Evolutionary conservation across 2,113 vertebrate genomes (phyloP), one percentile per base, ranked within the genome.

Genomic region (Mesoclemmys tuberculata): DNA sequence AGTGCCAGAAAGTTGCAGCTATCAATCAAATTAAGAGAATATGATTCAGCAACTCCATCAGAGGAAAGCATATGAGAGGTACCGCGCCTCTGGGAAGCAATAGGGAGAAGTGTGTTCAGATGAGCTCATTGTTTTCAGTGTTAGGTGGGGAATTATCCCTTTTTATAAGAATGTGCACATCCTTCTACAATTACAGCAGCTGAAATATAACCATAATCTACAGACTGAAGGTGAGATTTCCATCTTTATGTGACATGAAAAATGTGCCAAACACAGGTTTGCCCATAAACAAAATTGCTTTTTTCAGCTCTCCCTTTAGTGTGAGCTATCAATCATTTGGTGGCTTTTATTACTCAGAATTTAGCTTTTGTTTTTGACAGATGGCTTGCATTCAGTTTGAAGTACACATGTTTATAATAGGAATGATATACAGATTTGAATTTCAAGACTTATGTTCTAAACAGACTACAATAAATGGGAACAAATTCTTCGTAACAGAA

Each of bases 211-310:
- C 94, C 90, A 71, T 91, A 97, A 97, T 98, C 96, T 96, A 51
- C 64, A 96, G 95, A 94, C 94, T 97, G 96, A 97, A 98, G 95
- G 96, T 97, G 97, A 98, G 97, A 98, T 98, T 98, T 98, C 97
- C 97, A 98, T 98, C 98, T 97, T 98, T 97, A 98, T 98, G 78
- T 94, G 97, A 98, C 97, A 96, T 98, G 98, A 98, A 97, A 98
- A 98, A 98, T 98, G 96, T 91, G 82, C 91, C 91, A 97, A 97
- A 93, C 93, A 80, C 92, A 96, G 96, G 96, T 97, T 98, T 97
- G 85, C 93, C 97, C 96, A 96, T 98, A 98, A 98, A 98, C 98
- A 98, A 98, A 98, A 98, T 98, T 98, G 97, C 96, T 97, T 98
- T 98, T 96, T 97, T 93, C 97, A 96, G 95, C 93, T 96, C 96